These are phyloP conservation scores for Rissa tridactyla DNA, from an alignment of 2,113 vertebrate genomes.

Conservation along the genomic window DNA sequence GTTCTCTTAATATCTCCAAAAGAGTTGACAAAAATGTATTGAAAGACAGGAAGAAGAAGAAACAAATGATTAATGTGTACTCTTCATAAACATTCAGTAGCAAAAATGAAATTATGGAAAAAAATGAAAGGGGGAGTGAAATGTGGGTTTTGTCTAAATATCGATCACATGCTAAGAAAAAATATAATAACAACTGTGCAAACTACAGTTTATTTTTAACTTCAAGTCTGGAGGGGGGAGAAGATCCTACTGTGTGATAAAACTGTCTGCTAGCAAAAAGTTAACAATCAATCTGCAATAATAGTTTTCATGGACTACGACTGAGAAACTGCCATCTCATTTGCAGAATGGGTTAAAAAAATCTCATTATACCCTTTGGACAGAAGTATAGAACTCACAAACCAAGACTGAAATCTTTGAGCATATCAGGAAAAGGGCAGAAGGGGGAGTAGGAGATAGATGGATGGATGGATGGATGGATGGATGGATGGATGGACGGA, in stretches of 20 bases:
- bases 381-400: not conserved
- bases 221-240: not conserved
- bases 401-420: not conserved
- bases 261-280: not conserved
- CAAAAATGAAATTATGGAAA: not conserved
- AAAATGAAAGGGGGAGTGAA: not conserved
- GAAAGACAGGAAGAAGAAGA: not conserved
- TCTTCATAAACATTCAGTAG: not conserved
- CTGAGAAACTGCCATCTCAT: not conserved
- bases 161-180: not conserved
- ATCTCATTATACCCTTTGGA: not conserved
- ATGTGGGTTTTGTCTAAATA: not conserved
- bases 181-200: not conserved
- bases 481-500: not conserved
- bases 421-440: not conserved
- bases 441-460: not conserved
- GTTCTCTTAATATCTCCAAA: not conserved
- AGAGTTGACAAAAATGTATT: not conserved
- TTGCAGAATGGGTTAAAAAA: not conserved
- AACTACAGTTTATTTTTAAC: constrained; percentile 29
- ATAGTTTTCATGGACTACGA: constrained; percentile 9
- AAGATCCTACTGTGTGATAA: not conserved
- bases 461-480: not conserved
- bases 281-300: constrained; percentile 37
- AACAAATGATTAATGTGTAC: not conserved